phyloP scores from a whole-genome alignment of 2,888 invertebrate species.

The Gasteruption jaculator region DNA sequence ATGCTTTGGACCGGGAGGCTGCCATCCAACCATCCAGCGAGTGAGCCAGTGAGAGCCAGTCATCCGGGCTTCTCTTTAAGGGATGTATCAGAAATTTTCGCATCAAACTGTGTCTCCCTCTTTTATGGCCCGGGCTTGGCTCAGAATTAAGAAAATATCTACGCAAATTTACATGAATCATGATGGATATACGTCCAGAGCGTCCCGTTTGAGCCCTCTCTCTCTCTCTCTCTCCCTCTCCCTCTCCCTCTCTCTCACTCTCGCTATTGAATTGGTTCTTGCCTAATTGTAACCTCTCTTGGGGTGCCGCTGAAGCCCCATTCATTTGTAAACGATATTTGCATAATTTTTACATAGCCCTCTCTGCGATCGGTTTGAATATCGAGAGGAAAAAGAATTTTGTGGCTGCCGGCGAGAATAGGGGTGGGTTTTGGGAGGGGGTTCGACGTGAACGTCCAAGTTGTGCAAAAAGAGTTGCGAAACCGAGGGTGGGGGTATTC shows the following conservation, averaged over 20 bases:
- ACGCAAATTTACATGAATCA: conserved; percentile 16
- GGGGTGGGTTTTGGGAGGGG: too few relatives aligned
- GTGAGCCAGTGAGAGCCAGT: too few relatives aligned
- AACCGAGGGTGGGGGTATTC: conserved; percentile 28
- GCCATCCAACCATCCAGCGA: too few relatives aligned
- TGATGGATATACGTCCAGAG: too few relatives aligned
- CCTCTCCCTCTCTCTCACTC: too few relatives aligned
- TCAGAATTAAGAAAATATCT: conserved; percentile 13
- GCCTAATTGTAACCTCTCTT: conserved; percentile 50
- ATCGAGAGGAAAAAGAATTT: too few relatives aligned
- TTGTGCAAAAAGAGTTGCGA: conserved; percentile 19
- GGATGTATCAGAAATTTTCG: conserved; percentile 28
- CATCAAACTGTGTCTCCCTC: conserved; percentile 13
- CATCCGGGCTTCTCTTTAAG: conserved; percentile 36
- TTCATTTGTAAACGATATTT: conserved; percentile 48
- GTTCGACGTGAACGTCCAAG: too few relatives aligned
- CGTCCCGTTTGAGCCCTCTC: too few relatives aligned
- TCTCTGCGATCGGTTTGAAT: conserved; percentile 41
- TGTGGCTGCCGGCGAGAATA: too few relatives aligned
- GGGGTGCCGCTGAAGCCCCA: conserved; percentile 35
- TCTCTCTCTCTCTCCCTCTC: too few relatives aligned
- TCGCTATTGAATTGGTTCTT: conserved; percentile 50
- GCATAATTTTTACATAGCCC: conserved; percentile 49
- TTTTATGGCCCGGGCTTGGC: conserved; percentile 9
- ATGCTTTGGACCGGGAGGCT: conserved; percentile 42